Evolutionary conservation across 2,888 invertebrate genomes (phyloP), one percentile per base, ranked within the genome.

Genomic region (Agrotis segetum): DNA sequence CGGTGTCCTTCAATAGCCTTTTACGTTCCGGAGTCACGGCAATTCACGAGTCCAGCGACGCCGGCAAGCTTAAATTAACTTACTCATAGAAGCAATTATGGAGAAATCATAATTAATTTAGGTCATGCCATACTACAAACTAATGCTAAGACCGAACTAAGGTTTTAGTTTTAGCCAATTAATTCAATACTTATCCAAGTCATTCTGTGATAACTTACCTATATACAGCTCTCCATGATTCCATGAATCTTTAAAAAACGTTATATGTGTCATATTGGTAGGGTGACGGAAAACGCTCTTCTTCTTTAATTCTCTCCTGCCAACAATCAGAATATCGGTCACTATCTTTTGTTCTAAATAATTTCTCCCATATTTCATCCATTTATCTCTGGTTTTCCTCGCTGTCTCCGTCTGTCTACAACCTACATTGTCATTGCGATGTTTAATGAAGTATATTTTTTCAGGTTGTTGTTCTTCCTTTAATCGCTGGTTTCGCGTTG

Each of bases 401-500:
- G 9, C 40, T 40, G 0, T 11, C 2, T 40, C 11, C 40, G 40
- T 11, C 40, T 40, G 2, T 40, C 11, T 40, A 40, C 40, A 40
- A 9, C 3, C 40, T 34, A 3, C 1, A 21, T 40, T 61, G 7
- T 16, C 0, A 52, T 5, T 50, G 1, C 2, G 24, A 44, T 9
- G 0, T 1, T 40, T 66, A 47, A 55, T 7, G 9, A 63, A 40
- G 4, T 6, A 21, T 50, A 14, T 46, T 21, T 34, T 77, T 93
- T 34, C 89, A 96, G 96, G 93, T 96, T 19, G 95, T 96, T 29
- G 96, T 96, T 9, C 94, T 97, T 13, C 97, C 97, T 9, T 92
- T 97, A 19, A 94, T 97, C 73, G 97, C 97, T 85, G 96, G 96
- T 66, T 97, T 97, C 83, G 97, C 97, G n/a, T 93, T 98, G 66